Percentiles rank a stretch among this genome's conserved stretches.
Conservation (phyloP, 2,888 invertebrate genomes). For the Drosophila prolongata region DNA sequence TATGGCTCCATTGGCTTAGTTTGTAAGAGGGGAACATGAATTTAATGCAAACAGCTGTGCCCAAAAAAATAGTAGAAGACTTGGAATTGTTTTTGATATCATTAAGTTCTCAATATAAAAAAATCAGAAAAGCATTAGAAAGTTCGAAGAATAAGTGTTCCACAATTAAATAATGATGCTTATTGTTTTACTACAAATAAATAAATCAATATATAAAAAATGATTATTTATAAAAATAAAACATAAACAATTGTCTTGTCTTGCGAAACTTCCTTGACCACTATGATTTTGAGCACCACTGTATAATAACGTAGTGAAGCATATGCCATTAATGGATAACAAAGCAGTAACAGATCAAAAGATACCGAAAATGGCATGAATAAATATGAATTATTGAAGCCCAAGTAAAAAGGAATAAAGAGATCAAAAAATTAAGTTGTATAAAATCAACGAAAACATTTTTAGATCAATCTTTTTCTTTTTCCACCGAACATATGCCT, state of each 20-base stretch:
- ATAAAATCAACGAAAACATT: background rate
- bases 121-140: too few species aligned
- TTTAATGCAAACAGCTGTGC: slow-evolving; percentile 1
- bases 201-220: too few species aligned
- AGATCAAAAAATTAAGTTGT: slow-evolving; percentile 16
- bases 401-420: background rate
- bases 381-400: slow-evolving; percentile 18
- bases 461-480: slow-evolving; percentile 15
- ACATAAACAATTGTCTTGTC: too few species aligned
- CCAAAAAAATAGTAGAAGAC: background rate
- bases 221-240: too few species aligned
- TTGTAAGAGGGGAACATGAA: slow-evolving; percentile 7
- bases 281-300: background rate
- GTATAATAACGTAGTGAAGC: background rate
- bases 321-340: slow-evolving; percentile 42
- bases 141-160: too few species aligned
- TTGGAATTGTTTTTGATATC: background rate
- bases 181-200: too few species aligned
- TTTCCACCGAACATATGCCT: background rate
- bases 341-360: slow-evolving; percentile 34
- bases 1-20: slow-evolving; percentile 62
- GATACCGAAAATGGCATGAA: slow-evolving; percentile 17
- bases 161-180: too few species aligned
- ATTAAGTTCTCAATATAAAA: too few species aligned
- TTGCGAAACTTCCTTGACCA: too few species aligned